Conservation (phyloP, 35 echinoderm and acorn worm genomes). For the Strongylocentrotus purpuratus region DNA sequence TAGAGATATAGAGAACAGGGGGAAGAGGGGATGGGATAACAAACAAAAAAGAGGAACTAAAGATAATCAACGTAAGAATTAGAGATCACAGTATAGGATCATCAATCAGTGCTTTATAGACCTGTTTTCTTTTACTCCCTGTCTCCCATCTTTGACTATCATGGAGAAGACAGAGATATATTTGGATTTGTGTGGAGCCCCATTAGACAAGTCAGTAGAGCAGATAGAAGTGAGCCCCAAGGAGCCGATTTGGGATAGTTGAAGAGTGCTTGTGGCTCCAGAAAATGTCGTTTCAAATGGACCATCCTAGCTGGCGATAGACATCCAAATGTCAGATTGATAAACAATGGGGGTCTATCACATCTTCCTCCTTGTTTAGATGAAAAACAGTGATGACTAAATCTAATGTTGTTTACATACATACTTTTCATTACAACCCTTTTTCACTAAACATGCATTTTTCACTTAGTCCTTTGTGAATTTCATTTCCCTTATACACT, state of each 20-base stretch:
- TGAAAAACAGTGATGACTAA: background rate
- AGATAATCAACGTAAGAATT: background rate
- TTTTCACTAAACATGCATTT: background rate
- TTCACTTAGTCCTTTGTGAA: background rate
- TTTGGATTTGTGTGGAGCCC: background rate
- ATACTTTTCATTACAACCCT: background rate
- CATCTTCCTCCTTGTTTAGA: background rate
- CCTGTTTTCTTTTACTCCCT: background rate
- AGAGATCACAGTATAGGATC: background rate
- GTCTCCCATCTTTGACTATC: background rate
- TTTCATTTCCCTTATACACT: background rate
- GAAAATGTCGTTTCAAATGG: constrained; percentile 4
- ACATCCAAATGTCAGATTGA: background rate
- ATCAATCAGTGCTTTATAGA: background rate
- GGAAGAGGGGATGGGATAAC: background rate
- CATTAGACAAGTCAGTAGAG: background rate
- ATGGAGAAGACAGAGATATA: background rate
- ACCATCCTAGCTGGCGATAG: background rate
- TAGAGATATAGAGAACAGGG: background rate
- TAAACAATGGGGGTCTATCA: background rate
- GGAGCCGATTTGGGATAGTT: background rate
- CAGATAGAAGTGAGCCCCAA: background rate
- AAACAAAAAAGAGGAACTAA: background rate
- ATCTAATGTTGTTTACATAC: background rate
- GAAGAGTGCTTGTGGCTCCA: background rate